A percentile compares a stretch with the other conserved stretches of the same genome.
These are phyloP conservation scores for Bothrops jararaca DNA, from an alignment of 2,113 vertebrate genomes.

Conservation along the genomic window DNA sequence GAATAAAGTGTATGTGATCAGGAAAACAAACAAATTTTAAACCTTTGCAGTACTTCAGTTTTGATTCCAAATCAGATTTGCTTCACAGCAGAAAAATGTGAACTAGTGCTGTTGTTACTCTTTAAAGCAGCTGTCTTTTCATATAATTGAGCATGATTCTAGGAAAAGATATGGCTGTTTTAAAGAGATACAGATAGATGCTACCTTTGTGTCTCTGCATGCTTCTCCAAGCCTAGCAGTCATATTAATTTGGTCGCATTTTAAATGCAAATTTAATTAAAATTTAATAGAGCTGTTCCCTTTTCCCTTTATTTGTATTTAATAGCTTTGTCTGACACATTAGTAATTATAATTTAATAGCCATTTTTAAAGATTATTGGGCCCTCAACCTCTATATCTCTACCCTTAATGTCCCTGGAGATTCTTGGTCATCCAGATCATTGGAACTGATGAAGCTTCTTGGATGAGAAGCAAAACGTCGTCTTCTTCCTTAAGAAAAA, in stretches of 20 bases:
- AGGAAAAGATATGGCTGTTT: not conserved
- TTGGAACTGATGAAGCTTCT: no score
- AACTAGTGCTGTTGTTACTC: not conserved
- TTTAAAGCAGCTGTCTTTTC: not conserved
- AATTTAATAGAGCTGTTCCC: not conserved
- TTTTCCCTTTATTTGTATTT: not conserved
- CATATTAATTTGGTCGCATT: not conserved
- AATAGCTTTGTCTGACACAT: not conserved
- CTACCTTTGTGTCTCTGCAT: not conserved
- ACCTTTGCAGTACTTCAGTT: not conserved
- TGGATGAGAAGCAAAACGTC: no score
- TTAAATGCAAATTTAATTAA: not conserved
- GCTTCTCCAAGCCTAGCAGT: not conserved
- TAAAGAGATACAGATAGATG: not conserved
- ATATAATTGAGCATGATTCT: not conserved
- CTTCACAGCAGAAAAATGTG: not conserved
- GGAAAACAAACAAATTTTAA: not conserved
- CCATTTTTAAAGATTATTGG: not conserved
- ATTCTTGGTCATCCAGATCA: not conserved
- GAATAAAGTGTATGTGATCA: not conserved
- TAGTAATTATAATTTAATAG: not conserved
- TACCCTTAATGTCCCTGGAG: not conserved
- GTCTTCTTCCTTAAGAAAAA: no score
- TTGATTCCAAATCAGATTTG: not conserved
- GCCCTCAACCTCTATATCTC: not conserved